Base-by-base conservation (phyloP, 2,888 invertebrate genomes). In the Timandra comae region DNA sequence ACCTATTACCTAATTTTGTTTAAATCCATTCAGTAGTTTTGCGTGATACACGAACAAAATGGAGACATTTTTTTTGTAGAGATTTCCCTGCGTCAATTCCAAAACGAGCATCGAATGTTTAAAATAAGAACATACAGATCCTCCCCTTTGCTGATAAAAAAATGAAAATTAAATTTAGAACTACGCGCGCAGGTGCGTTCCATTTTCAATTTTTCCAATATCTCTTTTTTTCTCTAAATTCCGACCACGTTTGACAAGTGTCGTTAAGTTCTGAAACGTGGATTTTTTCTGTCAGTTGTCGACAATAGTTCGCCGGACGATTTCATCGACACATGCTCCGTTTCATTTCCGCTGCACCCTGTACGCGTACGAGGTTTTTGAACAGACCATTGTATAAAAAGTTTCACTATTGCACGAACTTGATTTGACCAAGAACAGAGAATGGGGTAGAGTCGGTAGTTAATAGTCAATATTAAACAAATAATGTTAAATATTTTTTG, bases 361-460 rank as follows among this genome's bases (percentile, higher is more conserved):
- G 70, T 63, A 55, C 65, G 63, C 56, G 58, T 48, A 46, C 50
- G 63, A 61, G 68, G 67, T 74, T 77, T 80, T 75, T 72, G 60
- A 69, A 66, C 64, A 47, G 56, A 56, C 63, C 66, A 65, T 69
- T 70, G 67, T 63, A 62, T 73, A 79, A 78, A 81, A 79, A 74
- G 69, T 79, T 74, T 70, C 76, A 80, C 79, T 81, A 81, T 80
- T 81, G 75, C 74, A 64, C 72, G 70, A 77, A 78, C 79, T 80
- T 80, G 74, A 81, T 81, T 80, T 80, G 77, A 63, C 64, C 63
- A 65, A 50, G 69, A 57, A 67, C 57, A 63, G 29, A 2, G 45
- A 45, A 38, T 41, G 10, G 32, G 10, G 7, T 51, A 10, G 61
- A 63, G 46, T 35, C 2, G 33, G 2, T 10, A 12, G 12, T 22